Base-by-base conservation (phyloP, 2,113 vertebrate species). In the Limnothrissa miodon region DNA sequence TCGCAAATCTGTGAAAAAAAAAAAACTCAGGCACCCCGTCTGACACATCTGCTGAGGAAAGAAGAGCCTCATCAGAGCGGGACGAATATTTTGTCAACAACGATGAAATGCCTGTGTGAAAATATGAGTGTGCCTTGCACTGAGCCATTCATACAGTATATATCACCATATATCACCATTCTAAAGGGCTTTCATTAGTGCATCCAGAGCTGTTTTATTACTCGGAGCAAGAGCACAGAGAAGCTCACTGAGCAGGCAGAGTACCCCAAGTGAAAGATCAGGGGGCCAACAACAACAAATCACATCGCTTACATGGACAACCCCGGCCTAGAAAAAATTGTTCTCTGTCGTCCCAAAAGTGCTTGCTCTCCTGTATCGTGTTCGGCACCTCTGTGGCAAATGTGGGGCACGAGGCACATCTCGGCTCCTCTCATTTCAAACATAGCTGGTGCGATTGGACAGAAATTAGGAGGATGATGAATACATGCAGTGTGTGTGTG, bases 1-100 rank as follows among this genome's bases (percentile, higher is more conserved):
- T 86, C 86, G 87, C 89, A 91, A 80, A 44, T 74, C 33, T 80
- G 44, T n/a, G n/a, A n/a, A n/a, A n/a, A n/a, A n/a, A n/a, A 33
- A 74, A 66, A 66, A 29, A 36, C 29, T 25, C 25, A 15, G 25
- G 25, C 10, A n/a, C 62, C 17, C 33, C 4, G 25, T 33, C 29
- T 36, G 2, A 36, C 29, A 29, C 66, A n/a, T n/a, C 36, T 25
- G 11, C 51, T 19, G 51, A 56, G 19, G 51, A 19, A 19, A 56
- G 51, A 23, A 5, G 51, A 56, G 51, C 6, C 51, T 33, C 29
- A 36, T 39, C n/a, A 29, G 59, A 62, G n/a, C 56, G 5, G n/a
- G 59, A 62, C 9, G 59, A 62, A 7, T 9, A n/a, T 62, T n/a
- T 74, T 74, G 66, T 33, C 66, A 15, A 70, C n/a, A 10, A 29